A percentile compares a stretch with the other conserved stretches of the same genome.
These are phyloP conservation scores for Hydrolagus colliei DNA, from an alignment of 2,797 vertebrate species.

Conservation along the genomic window DNA sequence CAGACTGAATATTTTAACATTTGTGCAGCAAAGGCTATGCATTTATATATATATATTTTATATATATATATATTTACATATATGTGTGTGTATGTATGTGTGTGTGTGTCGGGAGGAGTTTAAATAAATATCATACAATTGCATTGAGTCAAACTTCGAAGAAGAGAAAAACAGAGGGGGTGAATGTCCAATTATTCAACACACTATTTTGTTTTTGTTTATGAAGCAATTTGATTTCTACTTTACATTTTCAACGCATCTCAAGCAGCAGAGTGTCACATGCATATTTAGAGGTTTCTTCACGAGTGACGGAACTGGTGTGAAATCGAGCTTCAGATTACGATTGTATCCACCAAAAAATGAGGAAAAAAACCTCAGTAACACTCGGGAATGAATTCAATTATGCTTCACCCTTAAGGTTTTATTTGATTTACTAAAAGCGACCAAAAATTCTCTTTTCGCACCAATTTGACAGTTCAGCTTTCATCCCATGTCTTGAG, in stretches of 20 bases:
- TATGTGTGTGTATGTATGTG: neutral
- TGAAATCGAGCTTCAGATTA: conserved; percentile 13
- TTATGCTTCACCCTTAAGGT: neutral
- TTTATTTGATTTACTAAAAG: too few relatives aligned
- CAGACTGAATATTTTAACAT: too few relatives aligned
- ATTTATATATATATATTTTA: neutral
- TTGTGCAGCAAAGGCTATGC: neutral
- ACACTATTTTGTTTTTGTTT: neutral
- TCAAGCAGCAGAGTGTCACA: neutral
- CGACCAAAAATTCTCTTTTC: too few relatives aligned
- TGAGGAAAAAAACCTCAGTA: neutral
- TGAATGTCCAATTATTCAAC: neutral
- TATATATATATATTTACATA: neutral
- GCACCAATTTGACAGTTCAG: too few relatives aligned
- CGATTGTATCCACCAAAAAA: neutral
- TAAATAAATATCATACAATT: neutral
- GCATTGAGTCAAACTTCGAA: neutral
- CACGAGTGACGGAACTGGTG: neutral
- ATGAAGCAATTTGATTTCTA: conserved; percentile 9
- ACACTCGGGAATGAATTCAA: neutral
- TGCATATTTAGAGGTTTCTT: conserved; percentile 5
- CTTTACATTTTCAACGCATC: conserved; percentile 19
- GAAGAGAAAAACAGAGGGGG: neutral
- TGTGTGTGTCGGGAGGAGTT: neutral
- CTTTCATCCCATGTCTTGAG: neutral